Conservation (phyloP, 2,888 invertebrate genomes). For the Tipula vernalis region DNA sequence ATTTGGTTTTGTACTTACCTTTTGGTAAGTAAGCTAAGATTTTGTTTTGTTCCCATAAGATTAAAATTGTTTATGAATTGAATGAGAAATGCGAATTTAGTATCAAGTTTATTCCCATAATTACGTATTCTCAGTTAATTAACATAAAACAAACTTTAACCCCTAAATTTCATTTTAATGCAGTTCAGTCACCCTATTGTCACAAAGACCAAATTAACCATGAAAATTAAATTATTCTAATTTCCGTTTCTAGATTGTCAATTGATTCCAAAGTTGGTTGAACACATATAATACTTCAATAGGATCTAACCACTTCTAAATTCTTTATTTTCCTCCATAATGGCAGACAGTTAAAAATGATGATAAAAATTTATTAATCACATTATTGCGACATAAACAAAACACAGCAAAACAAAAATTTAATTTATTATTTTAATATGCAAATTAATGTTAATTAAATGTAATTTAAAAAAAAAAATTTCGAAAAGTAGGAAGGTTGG, state of each 20-base stretch:
- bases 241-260: neutral
- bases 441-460: neutral
- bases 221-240: neutral
- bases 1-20: neutral
- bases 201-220: neutral
- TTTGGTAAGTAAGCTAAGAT: neutral
- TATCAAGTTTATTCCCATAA: neutral
- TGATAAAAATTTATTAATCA: neutral
- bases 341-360: neutral
- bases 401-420: neutral
- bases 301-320: too few relatives aligned
- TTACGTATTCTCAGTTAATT: neutral
- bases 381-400: neutral
- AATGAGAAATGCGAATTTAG: neutral
- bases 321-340: neutral
- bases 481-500: neutral
- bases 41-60: neutral
- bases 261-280: neutral
- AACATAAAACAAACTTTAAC: neutral
- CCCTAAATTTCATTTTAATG: neutral
- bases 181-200: neutral
- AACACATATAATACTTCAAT: neutral
- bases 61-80: neutral
- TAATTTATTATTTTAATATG: neutral
- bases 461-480: neutral